Evolutionary conservation across 2,797 vertebrate genomes (phyloP).

Genomic region (Alca torda): DNA sequence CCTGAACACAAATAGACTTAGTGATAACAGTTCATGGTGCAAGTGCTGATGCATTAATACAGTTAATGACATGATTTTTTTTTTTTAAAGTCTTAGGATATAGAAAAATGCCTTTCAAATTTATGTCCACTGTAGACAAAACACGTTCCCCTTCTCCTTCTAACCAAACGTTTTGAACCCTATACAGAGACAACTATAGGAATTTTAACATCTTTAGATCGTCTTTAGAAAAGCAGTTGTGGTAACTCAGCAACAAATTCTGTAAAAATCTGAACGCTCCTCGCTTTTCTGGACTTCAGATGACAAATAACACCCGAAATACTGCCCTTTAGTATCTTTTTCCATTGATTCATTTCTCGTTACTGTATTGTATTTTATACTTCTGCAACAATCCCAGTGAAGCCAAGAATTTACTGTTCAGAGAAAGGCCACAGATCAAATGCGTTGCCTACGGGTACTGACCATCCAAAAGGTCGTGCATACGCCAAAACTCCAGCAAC

Average conservation of each 20-base stretch:
- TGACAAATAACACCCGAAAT: background rate
- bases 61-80: background rate
- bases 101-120: background rate
- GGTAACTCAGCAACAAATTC: background rate
- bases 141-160: background rate
- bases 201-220: background rate
- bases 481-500: background rate
- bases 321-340: background rate
- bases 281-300: background rate
- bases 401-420: background rate
- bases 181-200: background rate
- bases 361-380: background rate
- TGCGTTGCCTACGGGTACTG: background rate
- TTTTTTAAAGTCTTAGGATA: background rate
- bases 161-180: background rate
- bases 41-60: background rate
- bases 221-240: background rate
- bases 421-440: background rate
- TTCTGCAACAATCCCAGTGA: background rate
- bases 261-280: background rate
- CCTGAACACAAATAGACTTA: background rate
- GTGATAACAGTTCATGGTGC: background rate
- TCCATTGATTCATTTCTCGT: background rate
- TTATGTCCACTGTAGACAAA: background rate
- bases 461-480: background rate